These are phyloP conservation scores for Verasper variegatus DNA, from an alignment of 2,113 vertebrate genomes.

Conservation along the genomic window DNA sequence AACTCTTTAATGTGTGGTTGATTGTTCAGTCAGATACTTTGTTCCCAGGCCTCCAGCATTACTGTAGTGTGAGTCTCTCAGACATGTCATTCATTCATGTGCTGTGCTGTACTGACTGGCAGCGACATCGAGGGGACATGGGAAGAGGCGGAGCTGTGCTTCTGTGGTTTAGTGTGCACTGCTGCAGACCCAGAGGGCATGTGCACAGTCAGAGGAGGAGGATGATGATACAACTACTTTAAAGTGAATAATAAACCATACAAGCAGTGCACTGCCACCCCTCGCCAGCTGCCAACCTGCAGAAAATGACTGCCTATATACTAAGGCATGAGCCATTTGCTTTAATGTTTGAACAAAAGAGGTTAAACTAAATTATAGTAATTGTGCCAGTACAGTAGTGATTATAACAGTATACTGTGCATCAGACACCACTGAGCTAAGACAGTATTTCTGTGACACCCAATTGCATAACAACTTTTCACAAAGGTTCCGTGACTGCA, in stretches of 20 bases:
- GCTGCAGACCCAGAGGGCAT: slow-evolving; percentile 17
- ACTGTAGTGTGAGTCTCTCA: neutral
- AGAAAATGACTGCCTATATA: slow-evolving; percentile 5
- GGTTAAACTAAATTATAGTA: slow-evolving; percentile 1
- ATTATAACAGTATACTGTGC: neutral
- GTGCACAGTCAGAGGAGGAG: neutral
- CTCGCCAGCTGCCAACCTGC: neutral
- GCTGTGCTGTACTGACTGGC: neutral
- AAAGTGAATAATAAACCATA: slow-evolving; percentile 45
- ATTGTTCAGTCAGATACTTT: neutral
- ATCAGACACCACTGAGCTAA: neutral
- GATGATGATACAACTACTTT: slow-evolving; percentile 21
- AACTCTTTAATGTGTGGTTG: neutral
- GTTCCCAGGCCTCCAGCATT: neutral
- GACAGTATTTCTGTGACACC: neutral
- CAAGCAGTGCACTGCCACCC: neutral
- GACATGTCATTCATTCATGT: neutral
- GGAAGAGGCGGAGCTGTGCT: neutral
- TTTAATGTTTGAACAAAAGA: slow-evolving; percentile 2
- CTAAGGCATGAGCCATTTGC: neutral
- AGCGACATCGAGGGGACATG: neutral
- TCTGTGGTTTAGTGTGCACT: neutral
- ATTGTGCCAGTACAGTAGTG: neutral
- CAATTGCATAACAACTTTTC: neutral
- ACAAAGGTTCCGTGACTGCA: neutral